Conservation (phyloP, 2,113 vertebrate genomes). For the Procavia capensis region DNA sequence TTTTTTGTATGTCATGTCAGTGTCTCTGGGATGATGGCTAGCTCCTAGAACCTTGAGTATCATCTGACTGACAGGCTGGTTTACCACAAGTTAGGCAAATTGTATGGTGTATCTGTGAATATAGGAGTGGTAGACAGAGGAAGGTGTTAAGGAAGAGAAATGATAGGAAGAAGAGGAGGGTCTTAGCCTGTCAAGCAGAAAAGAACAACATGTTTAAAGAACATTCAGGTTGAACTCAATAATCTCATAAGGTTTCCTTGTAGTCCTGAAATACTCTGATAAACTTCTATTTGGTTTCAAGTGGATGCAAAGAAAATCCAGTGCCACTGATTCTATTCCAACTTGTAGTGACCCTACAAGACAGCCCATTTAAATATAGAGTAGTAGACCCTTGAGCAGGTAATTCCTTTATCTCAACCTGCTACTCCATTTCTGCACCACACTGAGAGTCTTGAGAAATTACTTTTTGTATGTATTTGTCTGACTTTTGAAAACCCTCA, state of each 20-base stretch:
- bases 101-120: not conserved
- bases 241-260: not conserved
- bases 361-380: not conserved
- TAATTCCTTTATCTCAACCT: not conserved
- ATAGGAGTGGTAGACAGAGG: rapidly evolving
- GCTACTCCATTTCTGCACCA: not conserved
- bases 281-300: not conserved
- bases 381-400: not conserved
- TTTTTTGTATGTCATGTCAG: not conserved
- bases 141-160: not conserved
- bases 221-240: not conserved
- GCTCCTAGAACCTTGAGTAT: not conserved
- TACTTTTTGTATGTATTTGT: not conserved
- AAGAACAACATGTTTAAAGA: not conserved
- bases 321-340: too few relatives aligned
- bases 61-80: not conserved
- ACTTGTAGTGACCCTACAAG: too few relatives aligned
- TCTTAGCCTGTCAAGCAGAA: not conserved
- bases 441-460: not conserved
- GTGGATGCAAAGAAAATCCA: too few relatives aligned
- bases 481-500: not conserved
- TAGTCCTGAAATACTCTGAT: not conserved
- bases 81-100: not conserved
- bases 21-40: not conserved
- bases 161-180: not conserved